Base-by-base conservation (phyloP, 2,888 invertebrate species). In the Acleris holmiana region DNA sequence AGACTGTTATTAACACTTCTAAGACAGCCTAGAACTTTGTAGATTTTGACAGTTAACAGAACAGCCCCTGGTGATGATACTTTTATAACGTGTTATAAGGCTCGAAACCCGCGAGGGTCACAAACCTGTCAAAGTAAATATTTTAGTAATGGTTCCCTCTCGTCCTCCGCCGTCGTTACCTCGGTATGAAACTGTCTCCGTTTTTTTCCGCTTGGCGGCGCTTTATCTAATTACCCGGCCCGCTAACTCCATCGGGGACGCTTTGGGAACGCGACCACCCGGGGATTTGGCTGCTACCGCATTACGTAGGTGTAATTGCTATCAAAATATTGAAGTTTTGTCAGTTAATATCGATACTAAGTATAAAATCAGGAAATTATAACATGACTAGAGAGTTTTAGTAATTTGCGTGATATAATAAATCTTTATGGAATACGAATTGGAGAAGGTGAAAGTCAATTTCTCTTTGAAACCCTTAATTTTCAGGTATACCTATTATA, bases 141-240 rank as follows among this genome's bases (percentile, higher is more conserved):
- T n/a, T 21, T 41, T 40, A 49, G 17, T 7, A 51, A 35, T 59
- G 58, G 53, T 54, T 64, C 64, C 41, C 25, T 59, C 17, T 59
- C 19, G 48, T 44, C 15, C 17, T 21, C 51, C n/a, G 1, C 15
- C 48, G 10, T 49, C 44, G 21, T 55, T 44, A 54, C 47, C 74
- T 75, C 69, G 73, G 79, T 83, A 82, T 80, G 79, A 79, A 82
- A 79, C 77, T 76, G 69, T 73, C 71, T 78, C 62, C 56, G 62
- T 60, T 83, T 86, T 85, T 85, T 82, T 81, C 77, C 83, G 85
- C 81, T 80, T 76, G 78, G 78, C 72, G 77, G 77, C 63, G 71
- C 76, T 75, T 82, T 79, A 83, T 83, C 79, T 83, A 86, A 88
- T 87, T 86, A 86, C 75, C 73, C 76, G 79, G 75, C 67, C 71